Evolutionary conservation across 1,140 invertebrate species (phyloP), one percentile per base, ranked within the genome.

Genomic region (Drosophila kanapiae): DNA sequence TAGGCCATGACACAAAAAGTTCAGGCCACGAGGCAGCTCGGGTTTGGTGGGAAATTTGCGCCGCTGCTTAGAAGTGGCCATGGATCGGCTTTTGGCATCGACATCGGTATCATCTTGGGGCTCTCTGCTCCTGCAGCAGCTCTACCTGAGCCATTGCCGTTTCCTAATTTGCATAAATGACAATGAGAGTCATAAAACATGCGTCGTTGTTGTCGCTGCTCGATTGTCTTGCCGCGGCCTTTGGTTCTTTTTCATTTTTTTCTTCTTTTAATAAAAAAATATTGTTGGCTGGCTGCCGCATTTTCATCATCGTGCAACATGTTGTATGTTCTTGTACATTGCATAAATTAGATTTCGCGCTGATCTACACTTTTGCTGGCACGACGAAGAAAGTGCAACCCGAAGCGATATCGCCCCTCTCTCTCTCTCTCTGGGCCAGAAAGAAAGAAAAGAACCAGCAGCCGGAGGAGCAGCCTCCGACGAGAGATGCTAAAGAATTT

Each of bases 161-260:
- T 78, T 80, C 82, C 84, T 87, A 91, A 91, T 91, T 91, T 91
- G 83, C 87, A 91, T 91, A 91, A 91, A 91, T 91, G 87, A 91
- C 87, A 91, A 91, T 91, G 88, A 84, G 83, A 91, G 83, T 91
- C 87, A 91, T 91, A 91, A 91, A 91, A 91, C 87, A 91, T 91
- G 87, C 87, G 88, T 91, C 80, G 83, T 91, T 85, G 72, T 90
- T 88, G 85, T 88, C 72, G 78, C 70, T 67, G 71, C 74, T 77
- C 78, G 78, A 79, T 82, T 82, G 80, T 85, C 75, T 71, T 77
- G 61, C 76, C 45, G 43, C 64, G 56, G 40, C 61, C 40, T 23
- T 40, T 53, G 59, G 54, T 51, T 27, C 42, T 47, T 40, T 47
- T 40, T 53, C 16, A 43, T 48, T 27, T 67, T 23, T 45, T 72